phyloP scores from a whole-genome alignment of 2,797 vertebrate genomes.

The Atherinosoma microstoma region DNA sequence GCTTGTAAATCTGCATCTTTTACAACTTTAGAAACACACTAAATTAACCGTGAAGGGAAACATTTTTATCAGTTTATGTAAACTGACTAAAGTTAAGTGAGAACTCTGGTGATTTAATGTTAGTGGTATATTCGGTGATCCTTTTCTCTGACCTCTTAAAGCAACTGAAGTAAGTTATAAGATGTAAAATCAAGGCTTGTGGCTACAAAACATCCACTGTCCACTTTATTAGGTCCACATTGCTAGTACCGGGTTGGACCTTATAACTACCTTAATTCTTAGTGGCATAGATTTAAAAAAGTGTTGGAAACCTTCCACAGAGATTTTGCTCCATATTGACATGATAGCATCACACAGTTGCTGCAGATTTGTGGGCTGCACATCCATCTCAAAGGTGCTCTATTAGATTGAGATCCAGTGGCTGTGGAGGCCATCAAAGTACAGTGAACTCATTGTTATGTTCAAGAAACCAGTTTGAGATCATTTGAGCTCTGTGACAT shows the following conservation, averaged over 20 bases:
- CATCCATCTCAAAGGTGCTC: too few relatives aligned
- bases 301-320: too few relatives aligned
- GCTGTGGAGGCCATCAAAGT: too few relatives aligned
- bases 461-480: too few relatives aligned
- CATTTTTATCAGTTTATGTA: neutral
- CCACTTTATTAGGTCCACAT: neutral
- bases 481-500: slow-evolving; percentile 27
- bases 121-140: neutral
- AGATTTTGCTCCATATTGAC: too few relatives aligned
- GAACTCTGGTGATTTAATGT: slow-evolving; percentile 2
- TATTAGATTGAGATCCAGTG: too few relatives aligned
- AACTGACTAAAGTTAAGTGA: neutral
- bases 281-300: too few relatives aligned
- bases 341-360: too few relatives aligned
- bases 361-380: too few relatives aligned
- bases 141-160: neutral
- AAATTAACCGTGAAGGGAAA: slow-evolving; percentile 3
- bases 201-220: neutral
- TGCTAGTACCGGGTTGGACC: neutral
- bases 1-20: slow-evolving; percentile 6
- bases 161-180: neutral
- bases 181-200: neutral
- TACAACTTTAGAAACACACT: neutral
- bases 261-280: too few relatives aligned
- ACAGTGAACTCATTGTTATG: too few relatives aligned